A percentile compares a stretch with the other conserved stretches of the same genome.
phyloP scores from a whole-genome alignment of 2,888 invertebrate genomes.

The Coecobrya sp. region DNA sequence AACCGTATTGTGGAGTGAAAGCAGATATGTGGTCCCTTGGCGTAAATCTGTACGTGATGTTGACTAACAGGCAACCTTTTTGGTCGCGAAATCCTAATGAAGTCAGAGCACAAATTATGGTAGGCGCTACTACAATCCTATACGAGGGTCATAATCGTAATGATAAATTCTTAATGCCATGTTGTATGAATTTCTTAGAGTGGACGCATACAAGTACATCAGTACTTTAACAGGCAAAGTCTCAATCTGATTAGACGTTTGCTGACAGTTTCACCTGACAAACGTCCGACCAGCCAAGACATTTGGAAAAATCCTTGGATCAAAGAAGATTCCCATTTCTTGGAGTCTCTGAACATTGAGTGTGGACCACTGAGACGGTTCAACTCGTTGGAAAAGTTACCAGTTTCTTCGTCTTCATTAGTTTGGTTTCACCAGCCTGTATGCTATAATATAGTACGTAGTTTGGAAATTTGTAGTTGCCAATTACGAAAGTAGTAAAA shows the following conservation, averaged over 20 bases:
- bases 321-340: slow-evolving; percentile 86
- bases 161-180: too few species aligned
- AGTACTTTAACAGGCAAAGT: slow-evolving; percentile 88
- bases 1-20: slow-evolving; percentile 88
- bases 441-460: too few species aligned
- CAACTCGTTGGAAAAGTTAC: neutral
- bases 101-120: slow-evolving; percentile 53
- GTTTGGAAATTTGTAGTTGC: neutral
- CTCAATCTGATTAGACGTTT: slow-evolving; percentile 90
- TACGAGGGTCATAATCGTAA: too few species aligned
- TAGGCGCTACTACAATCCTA: neutral
- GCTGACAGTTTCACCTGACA: slow-evolving; percentile 91
- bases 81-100: slow-evolving; percentile 92
- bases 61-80: slow-evolving; percentile 93
- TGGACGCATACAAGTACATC: slow-evolving; percentile 6
- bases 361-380: neutral
- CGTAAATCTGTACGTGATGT: slow-evolving; percentile 92
- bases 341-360: neutral
- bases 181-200: slow-evolving; percentile 16
- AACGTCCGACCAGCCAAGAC: slow-evolving; percentile 90
- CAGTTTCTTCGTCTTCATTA: neutral
- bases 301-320: slow-evolving; percentile 91
- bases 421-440: slow-evolving; percentile 33
- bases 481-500: too few species aligned
- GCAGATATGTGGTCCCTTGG: slow-evolving; percentile 95